Conservation (phyloP, 2,888 invertebrate species). For the Ophion slaviceki region DNA sequence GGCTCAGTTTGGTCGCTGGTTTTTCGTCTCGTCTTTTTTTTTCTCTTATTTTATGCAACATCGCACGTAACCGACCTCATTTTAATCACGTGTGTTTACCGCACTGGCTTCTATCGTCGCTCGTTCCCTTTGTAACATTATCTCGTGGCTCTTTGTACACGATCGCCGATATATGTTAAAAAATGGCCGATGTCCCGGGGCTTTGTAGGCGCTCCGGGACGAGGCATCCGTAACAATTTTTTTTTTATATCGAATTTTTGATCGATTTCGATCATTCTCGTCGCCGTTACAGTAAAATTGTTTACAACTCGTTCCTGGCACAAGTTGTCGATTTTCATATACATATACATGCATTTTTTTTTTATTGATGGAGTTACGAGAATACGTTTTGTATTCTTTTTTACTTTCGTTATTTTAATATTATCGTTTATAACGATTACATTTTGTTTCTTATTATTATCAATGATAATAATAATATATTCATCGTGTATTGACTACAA, state of each 20-base stretch:
- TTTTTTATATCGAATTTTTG: not conserved
- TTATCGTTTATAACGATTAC: too few species aligned
- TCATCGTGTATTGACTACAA: too few species aligned
- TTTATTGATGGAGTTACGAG: too few species aligned
- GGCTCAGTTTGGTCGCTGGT: constrained; percentile 46
- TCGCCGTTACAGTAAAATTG: too few species aligned
- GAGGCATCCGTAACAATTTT: not conserved
- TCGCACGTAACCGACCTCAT: constrained; percentile 33
- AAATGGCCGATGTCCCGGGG: not conserved
- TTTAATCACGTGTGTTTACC: constrained; percentile 43
- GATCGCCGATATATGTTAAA: constrained; percentile 23
- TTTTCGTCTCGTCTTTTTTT: not conserved
- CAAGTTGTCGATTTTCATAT: too few species aligned
- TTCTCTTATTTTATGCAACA: constrained; percentile 8
- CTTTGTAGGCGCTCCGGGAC: not conserved
- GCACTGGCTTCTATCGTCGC: constrained; percentile 9
- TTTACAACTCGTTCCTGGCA: too few species aligned
- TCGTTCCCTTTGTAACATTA: constrained; percentile 32
- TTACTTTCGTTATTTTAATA: too few species aligned
- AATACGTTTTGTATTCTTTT: too few species aligned
- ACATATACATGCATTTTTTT: too few species aligned
- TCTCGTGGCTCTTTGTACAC: constrained; percentile 32
- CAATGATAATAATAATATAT: too few species aligned
- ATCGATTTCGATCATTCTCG: not conserved
- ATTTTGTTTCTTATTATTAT: too few species aligned